phyloP scores from a whole-genome alignment of 2,888 invertebrate genomes.

The Ypsolopha sequella region DNA sequence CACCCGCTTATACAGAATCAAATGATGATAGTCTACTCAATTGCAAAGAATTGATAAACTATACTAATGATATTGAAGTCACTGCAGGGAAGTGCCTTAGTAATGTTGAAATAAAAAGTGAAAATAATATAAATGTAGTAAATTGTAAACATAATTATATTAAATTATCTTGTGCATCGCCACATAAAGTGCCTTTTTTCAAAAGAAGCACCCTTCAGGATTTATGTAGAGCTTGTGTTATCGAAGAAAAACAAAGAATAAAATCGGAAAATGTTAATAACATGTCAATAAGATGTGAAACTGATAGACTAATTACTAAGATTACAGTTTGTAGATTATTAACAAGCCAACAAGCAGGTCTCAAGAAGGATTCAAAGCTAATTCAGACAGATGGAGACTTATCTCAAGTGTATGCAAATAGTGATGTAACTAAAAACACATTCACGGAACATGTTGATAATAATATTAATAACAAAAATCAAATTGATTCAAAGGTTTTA shows the following conservation, averaged over 20 bases:
- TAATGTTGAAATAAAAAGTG: too few species aligned
- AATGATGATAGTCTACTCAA: too few species aligned
- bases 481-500: neutral
- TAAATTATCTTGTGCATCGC: too few species aligned
- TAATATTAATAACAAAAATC: neutral
- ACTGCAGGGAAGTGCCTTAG: too few species aligned
- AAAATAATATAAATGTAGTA: too few species aligned
- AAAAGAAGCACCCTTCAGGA: conserved; percentile 32
- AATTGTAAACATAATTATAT: too few species aligned
- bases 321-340: conserved; percentile 27
- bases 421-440: neutral
- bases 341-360: conserved; percentile 9
- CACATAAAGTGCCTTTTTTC: conserved; percentile 35
- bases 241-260: conserved; percentile 10
- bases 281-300: conserved; percentile 35
- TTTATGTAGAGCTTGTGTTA: conserved; percentile 23
- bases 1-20: too few species aligned
- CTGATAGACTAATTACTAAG: conserved; percentile 23
- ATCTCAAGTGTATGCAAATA: neutral
- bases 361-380: conserved; percentile 18
- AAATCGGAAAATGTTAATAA: conserved; percentile 15
- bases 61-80: too few species aligned
- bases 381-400: conserved; percentile 34
- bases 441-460: neutral
- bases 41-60: too few species aligned